Evolutionary conservation across 1,140 invertebrate genomes (phyloP).

Genomic region (Diorhabda carinulata): DNA sequence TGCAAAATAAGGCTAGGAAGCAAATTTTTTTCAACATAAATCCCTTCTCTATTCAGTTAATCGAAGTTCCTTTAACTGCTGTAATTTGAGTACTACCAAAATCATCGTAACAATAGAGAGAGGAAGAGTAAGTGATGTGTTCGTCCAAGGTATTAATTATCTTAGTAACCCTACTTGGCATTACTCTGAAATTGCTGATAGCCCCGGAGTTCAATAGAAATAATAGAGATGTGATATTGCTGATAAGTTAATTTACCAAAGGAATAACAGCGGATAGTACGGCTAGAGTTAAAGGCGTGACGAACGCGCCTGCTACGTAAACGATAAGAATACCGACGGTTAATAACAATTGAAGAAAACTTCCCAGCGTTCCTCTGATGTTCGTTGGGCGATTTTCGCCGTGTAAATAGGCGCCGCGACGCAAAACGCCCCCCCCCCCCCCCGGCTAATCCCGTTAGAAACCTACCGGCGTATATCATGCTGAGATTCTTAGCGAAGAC

Average conservation of each 20-base stretch:
- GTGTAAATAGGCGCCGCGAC: slow-evolving; percentile 66
- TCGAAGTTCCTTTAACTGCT: too few relatives aligned
- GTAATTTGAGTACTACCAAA: too few relatives aligned
- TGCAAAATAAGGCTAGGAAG: too few relatives aligned
- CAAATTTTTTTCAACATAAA: too few relatives aligned
- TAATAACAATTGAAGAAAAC: slow-evolving; percentile 64
- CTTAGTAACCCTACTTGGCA: too few relatives aligned
- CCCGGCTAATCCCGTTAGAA: slow-evolving; percentile 55
- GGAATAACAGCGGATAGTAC: slow-evolving; percentile 58
- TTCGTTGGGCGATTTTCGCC: slow-evolving; percentile 65
- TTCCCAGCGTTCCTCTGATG: slow-evolving; percentile 66
- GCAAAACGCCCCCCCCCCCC: slow-evolving; percentile 36
- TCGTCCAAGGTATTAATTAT: too few relatives aligned
- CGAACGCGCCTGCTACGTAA: slow-evolving; percentile 53
- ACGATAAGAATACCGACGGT: slow-evolving; percentile 61
- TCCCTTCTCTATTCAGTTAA: too few relatives aligned
- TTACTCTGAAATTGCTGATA: too few relatives aligned
- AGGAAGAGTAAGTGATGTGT: too few relatives aligned
- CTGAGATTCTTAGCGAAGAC: slow-evolving; percentile 55
- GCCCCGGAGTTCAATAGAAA: too few relatives aligned
- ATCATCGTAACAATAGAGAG: too few relatives aligned
- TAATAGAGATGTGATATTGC: too few relatives aligned
- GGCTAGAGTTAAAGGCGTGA: slow-evolving; percentile 51
- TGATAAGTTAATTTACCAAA: slow-evolving; percentile 45
- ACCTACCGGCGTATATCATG: slow-evolving; percentile 64